Evolutionary conservation across 30 jellyfish, hydroid and myxozoan species (phyloP).

Genomic region (Rhopilema esculentum): DNA sequence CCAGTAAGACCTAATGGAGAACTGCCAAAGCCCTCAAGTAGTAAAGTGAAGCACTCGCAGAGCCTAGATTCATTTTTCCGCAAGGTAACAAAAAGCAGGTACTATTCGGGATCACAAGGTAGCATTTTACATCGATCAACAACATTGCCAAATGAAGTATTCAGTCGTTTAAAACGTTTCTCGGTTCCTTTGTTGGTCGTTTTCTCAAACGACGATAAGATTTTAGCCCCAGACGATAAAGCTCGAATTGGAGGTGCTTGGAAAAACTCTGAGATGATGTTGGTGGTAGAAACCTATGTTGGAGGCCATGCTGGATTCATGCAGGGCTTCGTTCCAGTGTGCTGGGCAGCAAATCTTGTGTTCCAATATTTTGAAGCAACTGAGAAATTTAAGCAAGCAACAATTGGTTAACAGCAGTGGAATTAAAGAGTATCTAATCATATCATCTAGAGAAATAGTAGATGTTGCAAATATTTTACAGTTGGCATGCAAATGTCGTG

Average conservation of each 20-base stretch:
- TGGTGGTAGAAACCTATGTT: slow-evolving; percentile 54
- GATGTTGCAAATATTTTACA: no score
- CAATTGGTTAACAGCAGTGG: slow-evolving; percentile 19
- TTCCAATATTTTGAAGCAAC: slow-evolving; percentile 76
- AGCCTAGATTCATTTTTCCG: slow-evolving; percentile 36
- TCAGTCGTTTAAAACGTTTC: slow-evolving; percentile 40
- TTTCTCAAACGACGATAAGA: slow-evolving; percentile 68
- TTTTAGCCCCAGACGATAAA: slow-evolving; percentile 27
- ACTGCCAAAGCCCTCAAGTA: slow-evolving; percentile 1
- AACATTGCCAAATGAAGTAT: slow-evolving; percentile 48
- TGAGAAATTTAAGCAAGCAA: slow-evolving; percentile 60
- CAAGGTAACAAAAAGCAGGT: slow-evolving; percentile 4
- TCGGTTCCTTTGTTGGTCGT: slow-evolving; percentile 54
- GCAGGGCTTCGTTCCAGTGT: slow-evolving; percentile 55
- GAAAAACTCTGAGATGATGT: slow-evolving; percentile 40
- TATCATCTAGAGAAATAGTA: no score
- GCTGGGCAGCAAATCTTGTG: slow-evolving; percentile 79
- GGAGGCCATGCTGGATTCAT: slow-evolving; percentile 84
- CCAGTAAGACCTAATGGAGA: background rate
- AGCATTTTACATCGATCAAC: slow-evolving; percentile 14
- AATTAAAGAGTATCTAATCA: no score
- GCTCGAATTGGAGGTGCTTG: slow-evolving; percentile 34
- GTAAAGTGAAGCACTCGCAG: slow-evolving; percentile 10
- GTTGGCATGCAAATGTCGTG: no score
- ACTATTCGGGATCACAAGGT: background rate